Evolutionary conservation across 1,140 invertebrate genomes (phyloP).

Genomic region (Musca domestica): DNA sequence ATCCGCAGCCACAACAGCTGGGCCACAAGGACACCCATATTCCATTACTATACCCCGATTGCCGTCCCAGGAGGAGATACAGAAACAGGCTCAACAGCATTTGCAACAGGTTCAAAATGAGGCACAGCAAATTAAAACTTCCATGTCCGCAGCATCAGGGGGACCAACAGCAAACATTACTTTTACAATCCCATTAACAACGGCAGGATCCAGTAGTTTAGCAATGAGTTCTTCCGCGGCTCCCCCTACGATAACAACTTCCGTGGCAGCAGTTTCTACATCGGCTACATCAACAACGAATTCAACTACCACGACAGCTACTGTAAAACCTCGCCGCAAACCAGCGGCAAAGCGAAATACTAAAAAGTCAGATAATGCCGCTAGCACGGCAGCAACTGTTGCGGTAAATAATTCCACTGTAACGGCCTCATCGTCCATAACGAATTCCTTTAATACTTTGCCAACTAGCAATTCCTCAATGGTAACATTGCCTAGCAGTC

Average conservation of each 20-base stretch:
- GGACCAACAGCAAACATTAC: constrained; percentile 6
- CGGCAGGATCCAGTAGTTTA: neutral
- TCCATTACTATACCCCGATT: constrained; percentile 50
- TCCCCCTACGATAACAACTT: neutral
- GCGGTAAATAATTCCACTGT: neutral
- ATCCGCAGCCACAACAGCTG: neutral
- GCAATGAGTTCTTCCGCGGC: neutral
- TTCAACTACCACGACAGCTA: constrained; percentile 36
- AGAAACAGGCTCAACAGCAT: constrained; percentile 50
- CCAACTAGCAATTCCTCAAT: too few species aligned
- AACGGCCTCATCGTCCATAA: neutral
- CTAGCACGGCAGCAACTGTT: neutral
- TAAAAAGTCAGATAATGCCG: constrained; percentile 42
- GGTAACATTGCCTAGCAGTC: too few species aligned
- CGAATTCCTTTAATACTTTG: too few species aligned
- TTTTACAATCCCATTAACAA: constrained; percentile 8
- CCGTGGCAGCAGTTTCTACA: constrained; percentile 6
- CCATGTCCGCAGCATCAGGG: neutral
- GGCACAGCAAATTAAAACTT: constrained; percentile 37
- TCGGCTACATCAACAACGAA: constrained; percentile 13
- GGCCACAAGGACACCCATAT: constrained; percentile 36
- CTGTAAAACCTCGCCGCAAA: constrained; percentile 46
- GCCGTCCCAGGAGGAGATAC: constrained; percentile 50
- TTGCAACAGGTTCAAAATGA: constrained; percentile 43
- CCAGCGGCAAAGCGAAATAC: constrained; percentile 45